Evolutionary conservation across 2,113 vertebrate genomes (phyloP).

Genomic region (Budorcas taxicolor): DNA sequence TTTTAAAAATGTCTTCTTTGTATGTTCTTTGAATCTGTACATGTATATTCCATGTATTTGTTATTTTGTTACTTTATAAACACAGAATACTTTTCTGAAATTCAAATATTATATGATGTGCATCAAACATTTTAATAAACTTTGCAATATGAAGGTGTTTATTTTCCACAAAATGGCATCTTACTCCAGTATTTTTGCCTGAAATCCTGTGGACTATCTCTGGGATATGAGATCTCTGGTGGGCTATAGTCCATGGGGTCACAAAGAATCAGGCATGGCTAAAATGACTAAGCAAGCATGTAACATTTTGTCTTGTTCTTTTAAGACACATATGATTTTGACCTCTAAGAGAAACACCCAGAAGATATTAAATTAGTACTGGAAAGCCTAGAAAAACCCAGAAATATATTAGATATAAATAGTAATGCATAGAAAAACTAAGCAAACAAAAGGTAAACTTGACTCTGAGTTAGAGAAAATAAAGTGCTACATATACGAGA

Average conservation of each 20-base stretch:
- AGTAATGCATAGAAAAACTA: neutral
- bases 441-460: neutral
- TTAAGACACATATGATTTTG: neutral
- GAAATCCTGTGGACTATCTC: neutral
- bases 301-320: neutral
- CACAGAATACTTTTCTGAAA: neutral
- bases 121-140: neutral
- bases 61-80: neutral
- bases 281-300: neutral
- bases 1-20: neutral
- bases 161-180: neutral
- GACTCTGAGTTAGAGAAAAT: neutral
- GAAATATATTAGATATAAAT: neutral
- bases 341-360: neutral
- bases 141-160: neutral
- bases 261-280: neutral
- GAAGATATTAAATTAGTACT: neutral
- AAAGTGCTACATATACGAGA: fast-evolving
- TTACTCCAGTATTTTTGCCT: neutral
- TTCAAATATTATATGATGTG: neutral
- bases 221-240: neutral
- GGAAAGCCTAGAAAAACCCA: neutral
- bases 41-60: no score
- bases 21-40: neutral
- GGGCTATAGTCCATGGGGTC: neutral